phyloP scores from a whole-genome alignment of 2,797 vertebrate species.

The Dermochelys coriacea region DNA sequence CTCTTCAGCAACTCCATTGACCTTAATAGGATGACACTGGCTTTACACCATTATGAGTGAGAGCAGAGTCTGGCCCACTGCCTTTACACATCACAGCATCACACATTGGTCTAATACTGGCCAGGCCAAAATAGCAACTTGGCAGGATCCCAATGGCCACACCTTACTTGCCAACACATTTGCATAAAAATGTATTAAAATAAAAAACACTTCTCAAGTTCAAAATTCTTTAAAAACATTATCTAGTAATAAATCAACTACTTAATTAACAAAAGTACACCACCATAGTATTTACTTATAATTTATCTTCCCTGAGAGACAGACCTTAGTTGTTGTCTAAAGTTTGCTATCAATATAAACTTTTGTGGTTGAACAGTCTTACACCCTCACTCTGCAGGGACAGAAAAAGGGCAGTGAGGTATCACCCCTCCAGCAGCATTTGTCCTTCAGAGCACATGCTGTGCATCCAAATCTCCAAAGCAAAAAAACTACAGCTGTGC shows the following conservation, averaged over 20 bases:
- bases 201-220: constrained; percentile 17
- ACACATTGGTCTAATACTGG: background rate
- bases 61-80: background rate
- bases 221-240: constrained; percentile 14
- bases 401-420: constrained; percentile 12
- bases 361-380: background rate
- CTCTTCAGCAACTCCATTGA: background rate
- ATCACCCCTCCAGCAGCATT: background rate
- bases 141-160: background rate
- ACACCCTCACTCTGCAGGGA: constrained; percentile 4
- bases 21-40: background rate
- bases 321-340: constrained; percentile 19
- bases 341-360: constrained; percentile 57
- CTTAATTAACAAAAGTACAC: constrained; percentile 3
- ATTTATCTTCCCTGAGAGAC: constrained; percentile 4
- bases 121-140: background rate
- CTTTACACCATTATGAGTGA: background rate
- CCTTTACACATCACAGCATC: background rate
- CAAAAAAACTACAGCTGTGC: background rate
- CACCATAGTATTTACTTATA: constrained; percentile 15
- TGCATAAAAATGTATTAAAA: background rate
- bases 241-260: background rate
- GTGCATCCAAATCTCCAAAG: constrained; percentile 11
- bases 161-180: background rate
- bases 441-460: background rate